Evolutionary conservation across 2,888 invertebrate species (phyloP).

Genomic region (Cantharis lateralis): DNA sequence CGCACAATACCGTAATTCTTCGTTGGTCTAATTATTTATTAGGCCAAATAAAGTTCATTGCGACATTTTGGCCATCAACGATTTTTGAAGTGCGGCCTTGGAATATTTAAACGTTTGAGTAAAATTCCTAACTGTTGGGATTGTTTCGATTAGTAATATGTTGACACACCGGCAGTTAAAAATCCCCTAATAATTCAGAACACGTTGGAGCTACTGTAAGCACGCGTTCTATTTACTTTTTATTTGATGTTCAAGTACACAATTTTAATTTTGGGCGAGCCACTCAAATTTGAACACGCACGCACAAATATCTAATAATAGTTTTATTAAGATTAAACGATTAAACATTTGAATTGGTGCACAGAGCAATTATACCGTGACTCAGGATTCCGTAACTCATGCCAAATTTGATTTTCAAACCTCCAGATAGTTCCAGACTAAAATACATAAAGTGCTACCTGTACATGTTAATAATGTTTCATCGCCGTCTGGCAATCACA

Average conservation of each 20-base stretch:
- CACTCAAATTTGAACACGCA: conserved; percentile 15
- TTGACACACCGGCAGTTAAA: conserved; percentile 24
- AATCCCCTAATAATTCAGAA: conserved; percentile 11
- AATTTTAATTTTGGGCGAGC: conserved; percentile 3
- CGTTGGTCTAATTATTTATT: background rate
- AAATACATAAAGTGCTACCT: conserved; percentile 19
- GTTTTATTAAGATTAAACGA: background rate
- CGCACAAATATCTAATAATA: conserved; percentile 7
- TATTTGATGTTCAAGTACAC: background rate
- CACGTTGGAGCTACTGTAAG: conserved; percentile 16
- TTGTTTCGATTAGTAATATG: conserved; percentile 29
- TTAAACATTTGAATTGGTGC: background rate
- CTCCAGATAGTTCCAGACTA: conserved; percentile 16
- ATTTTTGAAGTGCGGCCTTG: conserved; percentile 22
- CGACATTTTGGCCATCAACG: background rate
- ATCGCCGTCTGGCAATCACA: conserved; percentile 32
- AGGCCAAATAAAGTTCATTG: background rate
- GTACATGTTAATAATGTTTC: conserved; percentile 23
- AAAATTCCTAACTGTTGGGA: conserved; percentile 31
- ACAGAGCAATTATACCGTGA: background rate
- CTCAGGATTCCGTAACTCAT: background rate
- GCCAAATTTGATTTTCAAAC: conserved; percentile 3
- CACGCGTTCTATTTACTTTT: conserved; percentile 16
- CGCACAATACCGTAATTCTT: background rate
- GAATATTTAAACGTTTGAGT: conserved; percentile 24